Base-by-base conservation (phyloP, 2,113 vertebrate genomes). In the Osmerus eperlanus region DNA sequence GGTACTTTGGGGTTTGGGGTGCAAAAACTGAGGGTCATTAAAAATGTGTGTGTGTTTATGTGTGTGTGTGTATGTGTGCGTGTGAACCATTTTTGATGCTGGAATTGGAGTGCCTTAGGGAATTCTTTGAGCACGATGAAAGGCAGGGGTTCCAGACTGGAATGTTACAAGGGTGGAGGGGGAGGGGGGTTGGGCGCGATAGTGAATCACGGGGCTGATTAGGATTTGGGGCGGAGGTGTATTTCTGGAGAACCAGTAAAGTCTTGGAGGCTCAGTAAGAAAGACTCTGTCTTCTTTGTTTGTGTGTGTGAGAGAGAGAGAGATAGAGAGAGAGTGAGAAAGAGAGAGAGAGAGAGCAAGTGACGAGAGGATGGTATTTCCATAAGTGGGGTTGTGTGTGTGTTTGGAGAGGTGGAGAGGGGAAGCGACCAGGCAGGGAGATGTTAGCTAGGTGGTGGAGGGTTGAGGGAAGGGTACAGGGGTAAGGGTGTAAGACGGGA, bases 1-100 rank as follows among this genome's bases (percentile, higher is more conserved):
- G 63, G 9, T 68, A 75, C 64, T 72, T 68, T 76, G 68, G 71
- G 54, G 78, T 69, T 73, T n/a, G 1, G 85, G 65, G 82, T 72
- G 53, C 60, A 65, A 59, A 58, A 47, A 68, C 76, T 72, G 65
- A 61, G 28, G 72, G 73, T 63, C 68, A 74, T 60, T 32, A 70
- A 54, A 64, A 36, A 59, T 62, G 75, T 70, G 68, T 52, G 25
- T 14, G 29, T 65, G 13, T 65, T 25, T 28, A 29, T 29, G 15
- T 62, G 60, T 62, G 25, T 63, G 61, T 63, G 21, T 23, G 23
- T 23, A 23, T 32, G 28, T 65, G 64, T 18, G 29, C 29, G 29
- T 65, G n/a, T 47, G 32, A n/a, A 55, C 18, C 14, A 55, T 55
- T 65, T n/a, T 41, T 41, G 29, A 74, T 73, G 69, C 74, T 76